Percentiles rank a stretch among this genome's conserved stretches.
phyloP scores from a whole-genome alignment of 2,888 invertebrate species.

The Syrphus vitripennis region DNA sequence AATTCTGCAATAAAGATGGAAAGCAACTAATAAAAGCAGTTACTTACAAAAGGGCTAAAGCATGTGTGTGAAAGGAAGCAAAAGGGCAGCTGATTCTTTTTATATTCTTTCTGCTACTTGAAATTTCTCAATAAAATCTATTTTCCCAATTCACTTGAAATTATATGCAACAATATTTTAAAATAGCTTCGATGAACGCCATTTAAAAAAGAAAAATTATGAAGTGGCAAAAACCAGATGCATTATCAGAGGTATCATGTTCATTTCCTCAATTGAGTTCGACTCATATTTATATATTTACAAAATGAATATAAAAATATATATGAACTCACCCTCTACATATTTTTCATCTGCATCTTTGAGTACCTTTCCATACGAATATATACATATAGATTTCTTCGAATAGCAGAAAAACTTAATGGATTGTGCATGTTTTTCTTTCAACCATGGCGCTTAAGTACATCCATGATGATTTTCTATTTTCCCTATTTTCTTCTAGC shows the following conservation, averaged over 20 bases:
- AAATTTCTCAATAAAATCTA: neutral
- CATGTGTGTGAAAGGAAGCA: neutral
- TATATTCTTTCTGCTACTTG: neutral
- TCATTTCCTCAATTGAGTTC: neutral
- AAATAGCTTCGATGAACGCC: neutral
- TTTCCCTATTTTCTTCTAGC: constrained; percentile 6
- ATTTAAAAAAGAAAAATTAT: neutral
- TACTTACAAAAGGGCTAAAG: rapidly evolving
- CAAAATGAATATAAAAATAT: neutral
- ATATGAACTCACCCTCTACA: neutral
- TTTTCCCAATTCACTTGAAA: neutral
- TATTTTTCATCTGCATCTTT: neutral
- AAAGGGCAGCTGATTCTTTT: neutral
- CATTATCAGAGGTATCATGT: neutral
- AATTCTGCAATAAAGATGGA: neutral
- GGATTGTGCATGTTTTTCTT: constrained; percentile 80
- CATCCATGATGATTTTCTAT: constrained; percentile 77
- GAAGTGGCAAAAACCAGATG: neutral
- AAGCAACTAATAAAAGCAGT: neutral
- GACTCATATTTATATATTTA: neutral
- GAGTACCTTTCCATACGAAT: neutral
- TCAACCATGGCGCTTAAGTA: constrained; percentile 81
- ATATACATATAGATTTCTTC: constrained; percentile 27
- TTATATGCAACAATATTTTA: neutral
- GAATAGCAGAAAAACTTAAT: constrained; percentile 77